Evolutionary conservation across 1,140 invertebrate species (phyloP), one percentile per base, ranked within the genome.

Genomic region (Drosophila tani): DNA sequence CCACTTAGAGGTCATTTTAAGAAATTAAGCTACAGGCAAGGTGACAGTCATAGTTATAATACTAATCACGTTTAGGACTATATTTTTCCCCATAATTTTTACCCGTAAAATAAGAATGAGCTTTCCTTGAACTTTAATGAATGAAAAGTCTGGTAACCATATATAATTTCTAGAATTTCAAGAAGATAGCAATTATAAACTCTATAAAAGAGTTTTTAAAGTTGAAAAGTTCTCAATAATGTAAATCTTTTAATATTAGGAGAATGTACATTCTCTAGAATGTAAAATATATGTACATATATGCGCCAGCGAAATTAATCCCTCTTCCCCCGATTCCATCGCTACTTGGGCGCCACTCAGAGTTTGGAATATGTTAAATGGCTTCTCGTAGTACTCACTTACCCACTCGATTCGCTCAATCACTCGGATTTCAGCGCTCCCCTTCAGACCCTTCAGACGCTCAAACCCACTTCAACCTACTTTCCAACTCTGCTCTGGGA

Each of bases 361-460:
- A 19, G 14, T 57, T 19, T 41, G 12, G 15, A 50, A 24, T 51
- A 21, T 17, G 38, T 21, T 58, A 21, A 29, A 41, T 29, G 49
- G 15, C 15, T 21, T 32, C 27, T 32, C 29, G 27, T 19, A n/a
- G 17, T 21, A 32, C 24, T 40, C 45, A 14, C 6, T 24, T 32
- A 29, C 4, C 17, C 60, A 38, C 32, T 40, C 60, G 27, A 66
- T 62, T 43, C 19, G 21, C 58, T 46, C 55, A 66, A 47, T 63
- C 58, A 67, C 27, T 63, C n/a, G 19, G 7, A 35, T 17, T 45
- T 29, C 21, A 19, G 51, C n/a, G 7, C n/a, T 15, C 24, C 35
- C 6, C 60, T 11, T 15, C 24, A 21, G 51, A 53, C 21, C n/a
- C 27, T 51, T 51, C n/a, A 51, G 50, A 19, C 29, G 15, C 49